Conservation (phyloP, 2,888 invertebrate species). For the Drosophila melanosoma region DNA sequence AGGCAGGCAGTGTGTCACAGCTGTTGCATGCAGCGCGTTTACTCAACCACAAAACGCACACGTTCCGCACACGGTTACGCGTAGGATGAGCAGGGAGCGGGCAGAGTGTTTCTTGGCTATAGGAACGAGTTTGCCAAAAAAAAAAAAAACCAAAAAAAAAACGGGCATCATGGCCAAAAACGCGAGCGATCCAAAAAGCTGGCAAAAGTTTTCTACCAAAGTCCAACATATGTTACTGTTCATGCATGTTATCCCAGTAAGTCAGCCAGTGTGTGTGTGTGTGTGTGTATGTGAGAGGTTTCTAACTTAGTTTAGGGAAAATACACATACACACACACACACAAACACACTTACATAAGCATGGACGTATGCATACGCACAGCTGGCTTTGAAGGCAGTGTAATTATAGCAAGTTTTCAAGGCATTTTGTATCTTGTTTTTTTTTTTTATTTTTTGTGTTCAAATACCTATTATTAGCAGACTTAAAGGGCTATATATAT, state of each 20-base stretch:
- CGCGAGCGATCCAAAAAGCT: conserved; percentile 49
- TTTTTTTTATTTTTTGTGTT: conserved; percentile 1
- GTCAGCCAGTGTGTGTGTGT: conserved; percentile 24
- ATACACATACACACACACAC: conserved; percentile 25
- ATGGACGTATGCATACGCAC: conserved; percentile 11
- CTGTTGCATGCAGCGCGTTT: conserved; percentile 72
- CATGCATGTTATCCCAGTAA: conserved; percentile 70
- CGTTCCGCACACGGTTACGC: conserved; percentile 55
- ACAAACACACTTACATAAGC: conserved; percentile 23
- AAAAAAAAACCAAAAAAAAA: not conserved
- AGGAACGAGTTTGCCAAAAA: conserved; percentile 36
- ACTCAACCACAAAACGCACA: conserved; percentile 75
- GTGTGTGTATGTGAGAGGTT: conserved; percentile 2
- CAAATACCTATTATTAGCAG: conserved; percentile 27
- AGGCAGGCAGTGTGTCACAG: conserved; percentile 51
- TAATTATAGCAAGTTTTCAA: conserved; percentile 79
- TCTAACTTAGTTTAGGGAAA: conserved; percentile 44
- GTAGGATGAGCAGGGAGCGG: not conserved
- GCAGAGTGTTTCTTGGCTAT: not conserved
- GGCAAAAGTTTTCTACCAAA: conserved; percentile 66
- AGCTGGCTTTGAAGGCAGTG: conserved; percentile 50
- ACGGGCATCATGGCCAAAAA: conserved; percentile 41
- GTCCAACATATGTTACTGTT: conserved; percentile 78
- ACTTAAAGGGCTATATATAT: not conserved
- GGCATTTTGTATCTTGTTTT: conserved; percentile 55